Conservation (phyloP, 92 coral and sea anemone genomes). For the Phymanthus crucifer region DNA sequence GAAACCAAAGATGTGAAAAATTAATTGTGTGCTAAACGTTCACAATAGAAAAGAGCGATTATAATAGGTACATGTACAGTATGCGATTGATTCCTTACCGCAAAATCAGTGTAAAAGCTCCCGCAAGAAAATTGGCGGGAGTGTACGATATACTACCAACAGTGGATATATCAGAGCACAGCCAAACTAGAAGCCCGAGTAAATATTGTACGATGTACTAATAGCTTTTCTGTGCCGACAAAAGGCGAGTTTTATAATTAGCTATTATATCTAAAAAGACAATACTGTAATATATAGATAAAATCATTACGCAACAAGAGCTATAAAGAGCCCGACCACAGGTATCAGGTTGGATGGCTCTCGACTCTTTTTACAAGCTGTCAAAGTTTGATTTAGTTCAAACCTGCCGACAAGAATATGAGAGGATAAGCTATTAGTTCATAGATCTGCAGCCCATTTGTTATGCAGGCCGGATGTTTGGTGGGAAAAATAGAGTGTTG, state of each 20-base stretch:
- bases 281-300: constrained; percentile 10
- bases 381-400: background rate
- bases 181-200: background rate
- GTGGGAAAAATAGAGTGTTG: constrained; percentile 5
- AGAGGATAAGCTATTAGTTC: background rate
- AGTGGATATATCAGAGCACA: too few relatives aligned
- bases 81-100: too few relatives aligned
- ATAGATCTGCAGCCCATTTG: background rate
- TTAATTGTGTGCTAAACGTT: background rate
- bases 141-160: too few relatives aligned
- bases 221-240: constrained; percentile 20
- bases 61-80: too few relatives aligned
- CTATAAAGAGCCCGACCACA: background rate
- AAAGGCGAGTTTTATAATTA: constrained; percentile 1
- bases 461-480: constrained; percentile 13
- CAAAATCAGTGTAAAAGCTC: too few relatives aligned
- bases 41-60: background rate
- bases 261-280: background rate
- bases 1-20: background rate
- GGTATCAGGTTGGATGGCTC: background rate
- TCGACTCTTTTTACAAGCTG: background rate
- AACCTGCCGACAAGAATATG: constrained; percentile 13
- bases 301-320: background rate
- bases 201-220: constrained; percentile 9
- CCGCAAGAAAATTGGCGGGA: too few relatives aligned